A percentile compares a stretch with the other conserved stretches of the same genome.
These are phyloP conservation scores for Crocodylus rhombifer DNA, from an alignment of 2,797 vertebrate genomes.

Conservation along the genomic window DNA sequence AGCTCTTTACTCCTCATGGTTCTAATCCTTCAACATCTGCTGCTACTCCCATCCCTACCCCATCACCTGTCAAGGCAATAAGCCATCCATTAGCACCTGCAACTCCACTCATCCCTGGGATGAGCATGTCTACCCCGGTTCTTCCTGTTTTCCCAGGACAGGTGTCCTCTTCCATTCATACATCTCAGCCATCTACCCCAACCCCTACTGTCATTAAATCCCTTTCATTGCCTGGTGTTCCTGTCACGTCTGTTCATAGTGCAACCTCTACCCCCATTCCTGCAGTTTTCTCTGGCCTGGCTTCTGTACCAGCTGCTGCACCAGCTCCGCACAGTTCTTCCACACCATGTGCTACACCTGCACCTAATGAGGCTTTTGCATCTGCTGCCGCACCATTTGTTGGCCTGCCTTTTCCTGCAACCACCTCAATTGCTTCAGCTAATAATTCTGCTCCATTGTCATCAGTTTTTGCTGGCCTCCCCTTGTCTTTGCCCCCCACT, in stretches of 20 bases:
- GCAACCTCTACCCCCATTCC: conserved; percentile 79
- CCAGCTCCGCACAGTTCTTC: conserved; percentile 68
- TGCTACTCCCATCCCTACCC: conserved; percentile 78
- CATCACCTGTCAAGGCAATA: conserved; percentile 80
- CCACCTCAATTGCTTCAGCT: conserved; percentile 72
- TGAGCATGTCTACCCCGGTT: conserved; percentile 80
- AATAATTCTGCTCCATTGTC: conserved; percentile 77
- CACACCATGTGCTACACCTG: conserved; percentile 84
- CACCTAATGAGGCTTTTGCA: conserved; percentile 81
- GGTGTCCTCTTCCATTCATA: conserved; percentile 84
- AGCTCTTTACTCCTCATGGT: conserved; percentile 90
- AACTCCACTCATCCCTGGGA: conserved; percentile 72
- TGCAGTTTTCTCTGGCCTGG: conserved; percentile 89
- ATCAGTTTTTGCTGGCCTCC: conserved; percentile 80
- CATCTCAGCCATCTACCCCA: conserved; percentile 83
- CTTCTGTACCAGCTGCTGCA: conserved; percentile 81
- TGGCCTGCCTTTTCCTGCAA: conserved; percentile 83
- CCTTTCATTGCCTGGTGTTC: conserved; percentile 80
- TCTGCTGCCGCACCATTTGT: conserved; percentile 82
- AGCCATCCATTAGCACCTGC: conserved; percentile 78
- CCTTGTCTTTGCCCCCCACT: conserved; percentile 78
- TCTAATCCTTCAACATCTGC: conserved; percentile 89
- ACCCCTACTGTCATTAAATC: conserved; percentile 91
- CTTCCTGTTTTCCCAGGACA: conserved; percentile 87
- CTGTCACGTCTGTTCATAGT: conserved; percentile 74